phyloP scores from a whole-genome alignment of 2,113 vertebrate species.

The Rhea americana region DNA sequence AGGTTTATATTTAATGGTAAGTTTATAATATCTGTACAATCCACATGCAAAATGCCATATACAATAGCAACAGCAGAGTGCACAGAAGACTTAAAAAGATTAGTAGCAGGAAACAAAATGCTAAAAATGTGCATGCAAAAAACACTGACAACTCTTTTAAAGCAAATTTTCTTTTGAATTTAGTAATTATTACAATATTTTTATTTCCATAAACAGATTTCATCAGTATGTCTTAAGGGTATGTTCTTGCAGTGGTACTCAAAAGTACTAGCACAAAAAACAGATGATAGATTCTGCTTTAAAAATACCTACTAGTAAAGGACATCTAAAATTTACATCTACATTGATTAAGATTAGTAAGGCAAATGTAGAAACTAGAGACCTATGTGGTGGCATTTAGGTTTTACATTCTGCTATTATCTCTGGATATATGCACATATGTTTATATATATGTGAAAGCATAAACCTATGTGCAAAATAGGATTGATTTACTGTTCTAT shows the following conservation, averaged over 20 bases:
- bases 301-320: not conserved
- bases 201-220: not conserved
- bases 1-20: not conserved
- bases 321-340: not conserved
- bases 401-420: not conserved
- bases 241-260: constrained; percentile 34
- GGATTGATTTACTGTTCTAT: not conserved
- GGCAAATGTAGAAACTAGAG: not conserved
- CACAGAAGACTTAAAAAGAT: not conserved
- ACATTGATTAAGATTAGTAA: not conserved
- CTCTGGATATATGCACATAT: not conserved
- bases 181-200: not conserved
- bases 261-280: constrained; percentile 27
- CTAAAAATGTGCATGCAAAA: not conserved
- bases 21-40: not conserved
- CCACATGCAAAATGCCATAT: constrained; percentile 23
- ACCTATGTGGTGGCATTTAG: not conserved
- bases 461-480: not conserved
- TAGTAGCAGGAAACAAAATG: not conserved
- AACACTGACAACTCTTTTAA: not conserved
- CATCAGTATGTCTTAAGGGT: not conserved
- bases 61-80: constrained; percentile 4
- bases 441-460: not conserved
- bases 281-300: not conserved
- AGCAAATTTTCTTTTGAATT: not conserved